phyloP scores from a whole-genome alignment of 2,888 invertebrate species.

The Automeris io region DNA sequence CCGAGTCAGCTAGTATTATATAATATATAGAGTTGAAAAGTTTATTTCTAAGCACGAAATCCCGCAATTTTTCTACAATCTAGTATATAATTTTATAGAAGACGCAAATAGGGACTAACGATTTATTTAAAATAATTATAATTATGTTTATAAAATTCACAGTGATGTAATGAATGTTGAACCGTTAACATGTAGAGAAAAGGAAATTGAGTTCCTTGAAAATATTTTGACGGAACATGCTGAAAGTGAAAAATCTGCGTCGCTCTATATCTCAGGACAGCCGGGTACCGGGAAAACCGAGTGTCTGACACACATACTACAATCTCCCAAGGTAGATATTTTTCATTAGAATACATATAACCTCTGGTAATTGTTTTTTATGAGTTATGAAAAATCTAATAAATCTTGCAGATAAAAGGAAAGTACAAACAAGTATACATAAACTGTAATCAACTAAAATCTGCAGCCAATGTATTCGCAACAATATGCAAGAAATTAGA shows the following conservation, averaged over 20 bases:
- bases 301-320: slow-evolving; percentile 84
- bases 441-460: slow-evolving; percentile 93
- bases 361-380: not conserved
- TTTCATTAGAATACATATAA: not conserved
- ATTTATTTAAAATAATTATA: not conserved
- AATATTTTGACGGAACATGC: slow-evolving; percentile 83
- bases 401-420: slow-evolving; percentile 59
- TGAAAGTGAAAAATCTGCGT: slow-evolving; percentile 81
- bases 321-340: slow-evolving; percentile 76
- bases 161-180: slow-evolving; percentile 23
- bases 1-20: too few relatives aligned
- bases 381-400: not conserved
- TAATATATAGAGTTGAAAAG: too few relatives aligned
- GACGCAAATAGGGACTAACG: too few relatives aligned
- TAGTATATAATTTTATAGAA: not conserved
- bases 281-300: slow-evolving; percentile 99
- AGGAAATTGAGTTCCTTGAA: slow-evolving; percentile 82
- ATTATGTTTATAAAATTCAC: slow-evolving; percentile 1
- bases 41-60: too few relatives aligned
- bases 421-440: slow-evolving; percentile 81
- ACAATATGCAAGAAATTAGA: slow-evolving; percentile 85
- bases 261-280: slow-evolving; percentile 96
- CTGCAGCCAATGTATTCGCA: slow-evolving; percentile 87
- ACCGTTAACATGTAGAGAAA: slow-evolving; percentile 86
- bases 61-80: too few relatives aligned